phyloP scores from a whole-genome alignment of 2,797 vertebrate species.

The Danio tinwini region DNA sequence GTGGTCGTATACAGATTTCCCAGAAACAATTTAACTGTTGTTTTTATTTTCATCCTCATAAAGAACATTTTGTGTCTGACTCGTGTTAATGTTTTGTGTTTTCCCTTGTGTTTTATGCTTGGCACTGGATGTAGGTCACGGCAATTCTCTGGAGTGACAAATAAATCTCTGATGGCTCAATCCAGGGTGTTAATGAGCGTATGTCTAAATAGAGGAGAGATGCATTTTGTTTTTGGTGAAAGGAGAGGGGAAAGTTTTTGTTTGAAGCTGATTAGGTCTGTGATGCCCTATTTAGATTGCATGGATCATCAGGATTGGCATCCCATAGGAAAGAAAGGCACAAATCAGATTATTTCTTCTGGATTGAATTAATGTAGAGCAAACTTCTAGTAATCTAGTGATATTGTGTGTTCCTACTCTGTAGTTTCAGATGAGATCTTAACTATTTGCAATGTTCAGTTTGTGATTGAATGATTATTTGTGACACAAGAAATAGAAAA shows the following conservation, averaged over 20 bases:
- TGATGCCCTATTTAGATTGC: not conserved
- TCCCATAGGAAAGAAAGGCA: not conserved
- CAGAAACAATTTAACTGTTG: not conserved
- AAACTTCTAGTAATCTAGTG: not conserved
- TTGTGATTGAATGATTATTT: not conserved
- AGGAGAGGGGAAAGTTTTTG: not conserved
- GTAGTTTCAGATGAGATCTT: not conserved
- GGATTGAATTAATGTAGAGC: not conserved
- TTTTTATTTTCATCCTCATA: constrained; percentile 26
- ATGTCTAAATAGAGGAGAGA: constrained; percentile 5
- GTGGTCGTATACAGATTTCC: not conserved
- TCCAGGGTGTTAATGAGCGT: constrained; percentile 39
- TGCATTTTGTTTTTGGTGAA: constrained; percentile 9
- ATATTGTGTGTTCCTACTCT: not conserved
- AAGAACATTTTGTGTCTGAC: constrained; percentile 27
- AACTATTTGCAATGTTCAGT: not conserved
- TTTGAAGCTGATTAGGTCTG: not conserved
- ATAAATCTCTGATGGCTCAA: constrained; percentile 54
- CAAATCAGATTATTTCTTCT: not conserved
- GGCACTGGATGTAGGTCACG: constrained; percentile 70
- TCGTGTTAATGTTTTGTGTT: constrained; percentile 39
- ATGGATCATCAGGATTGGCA: not conserved
- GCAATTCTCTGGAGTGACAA: constrained; percentile 56
- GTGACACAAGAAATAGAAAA: not conserved
- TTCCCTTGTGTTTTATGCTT: constrained; percentile 24